Conservation (phyloP, 2,888 invertebrate genomes). For the Cyclophora punctaria region DNA sequence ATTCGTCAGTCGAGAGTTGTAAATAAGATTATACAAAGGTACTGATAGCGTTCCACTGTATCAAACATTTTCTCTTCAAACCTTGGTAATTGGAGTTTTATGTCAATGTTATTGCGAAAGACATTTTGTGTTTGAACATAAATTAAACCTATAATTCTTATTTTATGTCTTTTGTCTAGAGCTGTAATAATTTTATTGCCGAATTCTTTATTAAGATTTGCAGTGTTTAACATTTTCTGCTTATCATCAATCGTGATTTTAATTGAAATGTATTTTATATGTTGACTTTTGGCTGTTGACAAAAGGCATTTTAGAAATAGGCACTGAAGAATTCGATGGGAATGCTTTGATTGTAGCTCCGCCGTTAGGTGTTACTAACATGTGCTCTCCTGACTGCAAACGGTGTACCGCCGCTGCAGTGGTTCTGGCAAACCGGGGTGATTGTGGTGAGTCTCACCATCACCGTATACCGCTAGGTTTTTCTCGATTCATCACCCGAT, state of each 20-base stretch:
- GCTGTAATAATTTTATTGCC: slow-evolving; percentile 7
- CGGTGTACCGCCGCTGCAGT: slow-evolving; percentile 57
- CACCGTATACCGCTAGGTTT: slow-evolving; percentile 7
- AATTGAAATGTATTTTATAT: no score
- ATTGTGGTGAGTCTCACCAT: slow-evolving; percentile 52
- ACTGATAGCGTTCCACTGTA: slow-evolving; percentile 18
- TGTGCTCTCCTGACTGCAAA: slow-evolving; percentile 53
- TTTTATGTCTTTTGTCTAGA: slow-evolving; percentile 11
- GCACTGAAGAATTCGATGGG: no score
- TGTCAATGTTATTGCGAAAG: slow-evolving; percentile 24
- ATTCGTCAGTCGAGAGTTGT: slow-evolving; percentile 18
- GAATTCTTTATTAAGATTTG: background rate
- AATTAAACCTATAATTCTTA: slow-evolving; percentile 16
- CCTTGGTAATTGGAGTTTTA: slow-evolving; percentile 21
- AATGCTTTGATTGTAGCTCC: slow-evolving; percentile 34
- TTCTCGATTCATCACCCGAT: background rate
- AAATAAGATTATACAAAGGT: slow-evolving; percentile 25
- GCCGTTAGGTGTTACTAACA: slow-evolving; percentile 44
- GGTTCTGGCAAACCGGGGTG: slow-evolving; percentile 46
- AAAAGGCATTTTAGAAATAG: no score
- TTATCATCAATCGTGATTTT: no score
- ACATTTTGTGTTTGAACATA: slow-evolving; percentile 9
- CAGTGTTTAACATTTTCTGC: background rate
- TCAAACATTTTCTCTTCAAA: slow-evolving; percentile 23
- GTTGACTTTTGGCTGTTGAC: no score